Evolutionary conservation across 2,797 vertebrate species (phyloP).

Genomic region (Acanthornis magna): DNA sequence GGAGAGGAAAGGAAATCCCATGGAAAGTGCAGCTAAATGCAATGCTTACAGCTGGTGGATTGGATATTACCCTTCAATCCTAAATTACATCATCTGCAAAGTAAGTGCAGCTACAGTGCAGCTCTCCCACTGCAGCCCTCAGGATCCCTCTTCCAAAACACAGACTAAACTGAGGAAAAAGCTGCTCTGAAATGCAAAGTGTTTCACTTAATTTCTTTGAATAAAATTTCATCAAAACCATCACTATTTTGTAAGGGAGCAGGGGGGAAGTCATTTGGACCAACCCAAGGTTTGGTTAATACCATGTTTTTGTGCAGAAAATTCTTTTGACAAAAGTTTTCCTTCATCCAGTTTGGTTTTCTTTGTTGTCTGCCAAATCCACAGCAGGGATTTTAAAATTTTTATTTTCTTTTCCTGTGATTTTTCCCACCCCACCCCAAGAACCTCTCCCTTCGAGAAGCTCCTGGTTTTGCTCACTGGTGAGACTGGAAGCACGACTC

Average conservation of each 20-base stretch:
- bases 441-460: background rate
- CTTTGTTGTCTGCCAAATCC: background rate
- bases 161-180: background rate
- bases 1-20: background rate
- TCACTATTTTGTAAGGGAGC: background rate
- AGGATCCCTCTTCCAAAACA: background rate
- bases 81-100: background rate
- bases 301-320: background rate
- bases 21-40: background rate
- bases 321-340: background rate
- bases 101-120: fast-evolving
- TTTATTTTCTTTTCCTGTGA: background rate
- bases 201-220: background rate
- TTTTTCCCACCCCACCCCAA: background rate
- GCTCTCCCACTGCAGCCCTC: background rate
- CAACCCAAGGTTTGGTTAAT: background rate
- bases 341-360: background rate
- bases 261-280: background rate
- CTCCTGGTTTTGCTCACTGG: background rate
- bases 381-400: background rate
- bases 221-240: background rate
- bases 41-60: background rate
- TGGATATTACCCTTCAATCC: background rate
- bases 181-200: background rate
- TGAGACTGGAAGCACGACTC: background rate